Conservation (phyloP, 2,797 vertebrate species). For the Danio kyathit region DNA sequence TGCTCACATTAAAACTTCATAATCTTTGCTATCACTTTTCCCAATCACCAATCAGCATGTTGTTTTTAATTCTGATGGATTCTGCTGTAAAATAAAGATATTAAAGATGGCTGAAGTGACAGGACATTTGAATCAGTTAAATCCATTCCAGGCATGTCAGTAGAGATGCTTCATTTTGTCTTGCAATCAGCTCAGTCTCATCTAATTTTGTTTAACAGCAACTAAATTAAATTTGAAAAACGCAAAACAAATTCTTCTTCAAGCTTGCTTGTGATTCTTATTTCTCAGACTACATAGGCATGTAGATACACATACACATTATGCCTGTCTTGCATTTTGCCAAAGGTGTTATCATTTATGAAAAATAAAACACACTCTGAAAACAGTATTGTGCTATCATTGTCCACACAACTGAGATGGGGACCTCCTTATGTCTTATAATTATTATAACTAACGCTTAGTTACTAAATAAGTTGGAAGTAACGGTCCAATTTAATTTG, state of each 20-base stretch:
- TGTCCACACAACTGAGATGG: neutral
- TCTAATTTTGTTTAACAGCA: slow-evolving; percentile 51
- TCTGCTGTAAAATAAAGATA: slow-evolving; percentile 51
- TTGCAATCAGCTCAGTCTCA: slow-evolving; percentile 59
- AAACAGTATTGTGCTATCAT: slow-evolving; percentile 50
- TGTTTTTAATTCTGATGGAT: slow-evolving; percentile 36
- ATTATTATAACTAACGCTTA: neutral
- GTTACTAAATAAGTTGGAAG: neutral
- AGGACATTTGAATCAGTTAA: slow-evolving; percentile 25
- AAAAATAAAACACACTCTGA: slow-evolving; percentile 71
- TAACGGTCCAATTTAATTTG: no score
- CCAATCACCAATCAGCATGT: slow-evolving; percentile 11
- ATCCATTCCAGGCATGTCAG: slow-evolving; percentile 74
- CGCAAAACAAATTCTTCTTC: slow-evolving; percentile 61
- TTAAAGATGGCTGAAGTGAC: slow-evolving; percentile 32
- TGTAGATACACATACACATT: slow-evolving; percentile 33
- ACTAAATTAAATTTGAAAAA: slow-evolving; percentile 46
- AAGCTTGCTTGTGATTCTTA: slow-evolving; percentile 53
- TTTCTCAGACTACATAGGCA: slow-evolving; percentile 51
- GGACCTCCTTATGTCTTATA: neutral
- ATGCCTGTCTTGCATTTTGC: slow-evolving; percentile 57
- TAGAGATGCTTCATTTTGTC: slow-evolving; percentile 61
- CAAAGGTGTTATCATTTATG: slow-evolving; percentile 63
- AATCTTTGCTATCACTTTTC: slow-evolving; percentile 27
- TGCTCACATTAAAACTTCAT: slow-evolving; percentile 8